Evolutionary conservation across 2,113 vertebrate species (phyloP), one percentile per base, ranked within the genome.

Genomic region (Sorex araneus): DNA sequence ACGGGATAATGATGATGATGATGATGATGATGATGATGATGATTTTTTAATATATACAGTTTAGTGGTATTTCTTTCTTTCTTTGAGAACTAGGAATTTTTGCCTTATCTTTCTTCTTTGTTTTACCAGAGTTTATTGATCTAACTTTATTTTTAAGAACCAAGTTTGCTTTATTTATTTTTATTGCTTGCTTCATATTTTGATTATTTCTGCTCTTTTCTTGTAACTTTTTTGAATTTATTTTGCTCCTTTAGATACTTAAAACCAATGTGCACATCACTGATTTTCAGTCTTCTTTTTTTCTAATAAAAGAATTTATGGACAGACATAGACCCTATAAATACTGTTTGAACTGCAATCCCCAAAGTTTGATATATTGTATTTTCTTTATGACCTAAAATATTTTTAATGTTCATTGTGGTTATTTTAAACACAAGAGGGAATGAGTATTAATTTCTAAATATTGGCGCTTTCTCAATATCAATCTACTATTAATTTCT

Each of bases 91-190:
- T 84, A 47, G 25, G 25, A 81, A 63, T 63, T 76, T 76, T 16
- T 91, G 18, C 4, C 40, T 45, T 90, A 30, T 54, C 11, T 70
- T 84, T 79, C 71, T 76, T 79, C 11, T 78, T 71, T 85, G 87
- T 45, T 87, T 28, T 77, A 84, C 5, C 6, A 19, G 19, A 60
- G 1, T 21, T 84, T 81, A 54, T 25, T 43, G 50, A 15, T 66
- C 57, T 88, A 12, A 25, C 40, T 54, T 40, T 84, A 71, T 78
- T 88, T 94, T 91, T 74, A 36, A 64, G 28, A 89, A 57, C 11
- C 21, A 43, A 0, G 67, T 90, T 79, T 75, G 45, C 64, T 28
- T 32, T 57, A 45, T 64, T 69, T 6, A 50, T 13, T 50, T 50
- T 50, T 50, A 50, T 50, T 50, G 13, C 47, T 64, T 79, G 4